Conservation (phyloP, 1,140 invertebrate genomes). For the Monochamus saltuarius region DNA sequence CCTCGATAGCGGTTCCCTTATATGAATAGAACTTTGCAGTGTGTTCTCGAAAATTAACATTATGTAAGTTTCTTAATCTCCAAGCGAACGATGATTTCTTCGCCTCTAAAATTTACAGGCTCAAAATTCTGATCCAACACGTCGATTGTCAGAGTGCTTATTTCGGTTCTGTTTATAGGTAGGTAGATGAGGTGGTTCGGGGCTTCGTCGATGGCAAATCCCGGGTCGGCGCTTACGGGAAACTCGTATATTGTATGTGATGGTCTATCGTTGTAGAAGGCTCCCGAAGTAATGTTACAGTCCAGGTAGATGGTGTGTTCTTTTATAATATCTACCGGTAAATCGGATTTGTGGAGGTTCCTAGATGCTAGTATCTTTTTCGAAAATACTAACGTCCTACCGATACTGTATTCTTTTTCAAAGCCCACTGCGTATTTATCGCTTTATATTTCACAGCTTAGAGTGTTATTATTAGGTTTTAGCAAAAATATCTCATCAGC, state of each 20-base stretch:
- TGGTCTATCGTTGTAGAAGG: conserved; percentile 25
- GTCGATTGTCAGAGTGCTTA: conserved; percentile 30
- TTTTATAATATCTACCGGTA: conserved; percentile 30
- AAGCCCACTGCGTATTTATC: conserved; percentile 24
- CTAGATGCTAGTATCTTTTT: conserved; percentile 15
- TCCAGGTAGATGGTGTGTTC: conserved; percentile 29
- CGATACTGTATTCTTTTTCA: conserved; percentile 2
- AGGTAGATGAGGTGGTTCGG: conserved; percentile 29
- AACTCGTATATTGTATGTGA: conserved; percentile 31
- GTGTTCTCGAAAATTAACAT: no score
- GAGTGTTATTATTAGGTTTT: conserved; percentile 37
- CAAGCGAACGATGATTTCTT: conserved; percentile 23
- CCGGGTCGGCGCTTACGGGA: conserved; percentile 24
- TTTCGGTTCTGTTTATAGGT: conserved; percentile 18
- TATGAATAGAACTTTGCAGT: no score
- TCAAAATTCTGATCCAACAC: conserved; percentile 31
- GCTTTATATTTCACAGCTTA: conserved; percentile 23
- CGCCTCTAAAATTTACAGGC: conserved; percentile 33
- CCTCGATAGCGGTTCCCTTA: no score
- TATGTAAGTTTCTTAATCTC: conserved; percentile 14
- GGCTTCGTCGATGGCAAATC: conserved; percentile 24
- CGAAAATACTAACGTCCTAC: conserved; percentile 25
- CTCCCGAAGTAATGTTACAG: conserved; percentile 27
- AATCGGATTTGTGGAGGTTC: conserved; percentile 25
- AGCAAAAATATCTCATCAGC: conserved; percentile 7